Evolutionary conservation across 2,888 invertebrate genomes (phyloP), one percentile per base, ranked within the genome.

Genomic region (Lamproptera curius): DNA sequence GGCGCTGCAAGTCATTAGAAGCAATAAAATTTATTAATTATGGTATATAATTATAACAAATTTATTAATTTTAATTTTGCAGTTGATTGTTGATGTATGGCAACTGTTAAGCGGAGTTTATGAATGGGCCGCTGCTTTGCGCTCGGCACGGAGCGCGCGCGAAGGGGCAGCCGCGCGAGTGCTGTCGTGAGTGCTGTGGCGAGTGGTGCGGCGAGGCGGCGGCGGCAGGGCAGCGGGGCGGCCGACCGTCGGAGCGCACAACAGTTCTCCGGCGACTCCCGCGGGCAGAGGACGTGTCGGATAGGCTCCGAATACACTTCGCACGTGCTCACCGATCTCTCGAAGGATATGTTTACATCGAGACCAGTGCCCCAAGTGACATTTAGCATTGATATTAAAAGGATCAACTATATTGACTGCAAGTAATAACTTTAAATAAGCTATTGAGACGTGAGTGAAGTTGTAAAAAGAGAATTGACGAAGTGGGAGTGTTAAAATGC

Each of bases 221-320:
- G 76, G 51, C 73, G 85, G 17, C 80, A 85, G 51, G 88, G 0
- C 89, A 83, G 62, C 83, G 90, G 58, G 83, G 87, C 10, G 88
- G 63, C 8, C 16, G 37, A 35, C 20, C 47, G 15, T 26, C 46
- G 16, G 13, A 42, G 43, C 26, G 42, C 53, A n/a, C 46, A 6
- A 14, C 61, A 67, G 68, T 67, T 48, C 50, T 54, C 51, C 50
- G 39, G 50, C 49, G 55, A 54, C 67, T 53, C 55, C 58, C 67
- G 61, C 45, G 16, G 67, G 0, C 69, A 53, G 61, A 74, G 76
- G 63, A 57, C 50, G 76, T 65, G 65, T 54, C 40, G 23, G 17
- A 8, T 28, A 40, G 14, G 35, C 1, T 1, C 20, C 50, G 43
- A 52, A 37, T 44, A 36, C 28, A 13, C 16, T 16, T 38, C 47